Evolutionary conservation across 2,113 vertebrate genomes (phyloP), one percentile per base, ranked within the genome.

Genomic region (Hystrix cristata): DNA sequence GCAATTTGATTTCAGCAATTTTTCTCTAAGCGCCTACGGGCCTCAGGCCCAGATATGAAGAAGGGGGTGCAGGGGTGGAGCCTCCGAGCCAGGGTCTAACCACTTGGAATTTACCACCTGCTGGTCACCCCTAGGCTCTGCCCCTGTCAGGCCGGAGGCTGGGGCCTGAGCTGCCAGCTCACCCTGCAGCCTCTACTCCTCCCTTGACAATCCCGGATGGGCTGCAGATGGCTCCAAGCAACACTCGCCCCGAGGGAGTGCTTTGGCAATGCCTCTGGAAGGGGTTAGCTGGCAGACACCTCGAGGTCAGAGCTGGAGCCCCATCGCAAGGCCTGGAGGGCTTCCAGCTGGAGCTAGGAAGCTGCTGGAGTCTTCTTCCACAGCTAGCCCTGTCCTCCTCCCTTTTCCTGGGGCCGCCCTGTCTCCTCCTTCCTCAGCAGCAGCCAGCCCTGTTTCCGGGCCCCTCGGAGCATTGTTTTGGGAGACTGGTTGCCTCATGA

Each of bases 1-100:
- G 96, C 93, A 94, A 96, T 97, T 97, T 96, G 94, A 98, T 97
- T 97, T 97, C 95, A 95, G 91, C 83, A 95, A 93, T 97, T 97
- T 97, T 98, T 95, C 91, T 97, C 85, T 96, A 92, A 97, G 55
- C 90, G 94, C 86, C 95, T 96, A 82, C 94, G 91, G 95, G 60
- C 93, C 81, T 98, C 51, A 87, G 87, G 69, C 91, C 55, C 94
- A 94, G 87, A 96, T 78, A 85, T 7, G 43, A 64, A 95, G 53
- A 94, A 92, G 43, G 84, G 53, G 69, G 71, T 95, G 5, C 7
- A 86, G 31, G 57, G 65, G 84, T 31, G 38, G 71, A 90, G 85
- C 55, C 76, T 90, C 27, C 25, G 87, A 92, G 74, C 84, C 93
- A 80, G 51, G 74, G 53, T 83, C 43, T 38, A 65, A n/a, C 21